A percentile compares a stretch with the other conserved stretches of the same genome.
phyloP scores from a whole-genome alignment of 2,797 vertebrate species.

The Sebastes diaconus region DNA sequence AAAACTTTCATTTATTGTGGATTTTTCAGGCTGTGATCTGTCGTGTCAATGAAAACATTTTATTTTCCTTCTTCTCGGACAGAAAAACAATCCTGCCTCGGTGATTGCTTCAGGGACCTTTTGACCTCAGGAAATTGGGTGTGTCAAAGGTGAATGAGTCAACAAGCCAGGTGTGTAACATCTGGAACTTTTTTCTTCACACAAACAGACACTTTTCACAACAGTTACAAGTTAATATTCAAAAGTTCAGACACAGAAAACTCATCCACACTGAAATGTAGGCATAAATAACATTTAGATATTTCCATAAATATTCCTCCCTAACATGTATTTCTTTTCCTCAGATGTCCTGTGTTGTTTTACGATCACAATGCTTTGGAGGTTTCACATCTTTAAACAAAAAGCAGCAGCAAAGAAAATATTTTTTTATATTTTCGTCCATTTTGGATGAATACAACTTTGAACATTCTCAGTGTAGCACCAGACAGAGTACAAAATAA shows the following conservation, averaged over 20 bases:
- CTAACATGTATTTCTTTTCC: neutral
- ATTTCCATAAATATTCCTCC: constrained; percentile 22
- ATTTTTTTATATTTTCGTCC: constrained; percentile 21
- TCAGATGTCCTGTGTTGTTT: neutral
- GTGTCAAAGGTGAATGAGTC: neutral
- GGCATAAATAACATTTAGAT: constrained; percentile 46
- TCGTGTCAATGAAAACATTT: neutral
- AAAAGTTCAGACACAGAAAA: constrained; percentile 26
- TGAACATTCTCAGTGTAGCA: constrained; percentile 74
- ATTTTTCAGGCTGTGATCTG: neutral
- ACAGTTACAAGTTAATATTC: constrained; percentile 39
- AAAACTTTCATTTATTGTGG: neutral
- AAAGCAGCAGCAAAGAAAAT: constrained; percentile 60
- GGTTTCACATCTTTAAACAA: constrained; percentile 36
- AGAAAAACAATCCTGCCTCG: neutral
- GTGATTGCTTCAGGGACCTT: neutral
- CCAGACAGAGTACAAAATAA: constrained; percentile 72
- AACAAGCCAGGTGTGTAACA: neutral
- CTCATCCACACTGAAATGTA: constrained; percentile 26
- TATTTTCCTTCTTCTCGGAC: neutral
- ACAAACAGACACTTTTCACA: constrained; percentile 47
- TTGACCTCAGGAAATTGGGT: neutral
- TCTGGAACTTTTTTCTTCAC: neutral
- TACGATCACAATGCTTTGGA: constrained; percentile 42
- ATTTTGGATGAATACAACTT: constrained; percentile 33